Base-by-base conservation (phyloP, 2,797 vertebrate species). In the Rhynchotus rufescens region DNA sequence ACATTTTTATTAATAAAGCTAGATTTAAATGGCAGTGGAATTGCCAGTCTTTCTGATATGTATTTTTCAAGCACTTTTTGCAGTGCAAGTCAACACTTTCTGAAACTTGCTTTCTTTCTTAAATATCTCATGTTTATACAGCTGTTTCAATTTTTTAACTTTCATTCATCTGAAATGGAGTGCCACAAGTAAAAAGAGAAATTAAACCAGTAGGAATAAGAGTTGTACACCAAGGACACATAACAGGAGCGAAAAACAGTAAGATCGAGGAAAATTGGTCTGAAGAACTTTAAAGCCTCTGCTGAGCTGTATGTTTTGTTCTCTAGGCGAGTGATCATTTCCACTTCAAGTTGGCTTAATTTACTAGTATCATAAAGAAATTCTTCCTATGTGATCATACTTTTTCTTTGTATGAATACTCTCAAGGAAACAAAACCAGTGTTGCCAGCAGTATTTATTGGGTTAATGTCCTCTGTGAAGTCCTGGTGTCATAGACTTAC, bases 71-170 rank as follows among this genome's bases (percentile, higher is more conserved):
- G 30, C 47, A 40, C 21, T 62, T 57, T 72, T 67, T 80, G 52
- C 65, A 38, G 72, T 73, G 25, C 62, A 90, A 89, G 84, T 89
- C 87, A 91, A 61, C 67, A 45, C 44, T 92, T 79, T 85, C 86
- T 88, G 86, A 80, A 88, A 96, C 68, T 73, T 10, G n/a, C 64
- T 96, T 93, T 91, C 68, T 80, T 93, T 92, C 81, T 88, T 88
- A 47, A 96, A 93, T 76, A 45, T 49, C 14, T 71, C 6, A 4
- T 96, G 71, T 97, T 97, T 97, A 54, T 80, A 77, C 93, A 97
- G 95, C 92, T 97, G 93, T 82, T 95, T 40, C 3, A 9, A 67
- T 86, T 67, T 30, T 92, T 66, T n/a, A 61, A 84, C 84, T 88
- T 88, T 88, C 47, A 81, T 88, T 15, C 72, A 80, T 96, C 85